phyloP scores from a whole-genome alignment of 2,113 vertebrate species.

The Nibea albiflora region DNA sequence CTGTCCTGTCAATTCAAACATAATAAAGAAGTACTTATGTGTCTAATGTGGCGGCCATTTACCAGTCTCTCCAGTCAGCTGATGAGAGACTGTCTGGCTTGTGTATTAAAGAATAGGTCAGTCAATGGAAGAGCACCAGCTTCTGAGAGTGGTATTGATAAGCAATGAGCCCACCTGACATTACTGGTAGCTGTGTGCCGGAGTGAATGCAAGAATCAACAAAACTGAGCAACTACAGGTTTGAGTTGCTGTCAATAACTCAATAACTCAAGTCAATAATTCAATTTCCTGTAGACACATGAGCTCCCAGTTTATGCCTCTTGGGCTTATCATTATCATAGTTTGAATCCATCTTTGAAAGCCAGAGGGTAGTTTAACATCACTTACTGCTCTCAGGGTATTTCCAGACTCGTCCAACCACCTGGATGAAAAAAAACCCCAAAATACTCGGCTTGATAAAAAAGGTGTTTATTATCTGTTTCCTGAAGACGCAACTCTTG shows the following conservation, averaged over 20 bases:
- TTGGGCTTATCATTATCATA: not conserved
- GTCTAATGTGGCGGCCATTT: slow-evolving; percentile 34
- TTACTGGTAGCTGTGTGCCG: slow-evolving; percentile 6
- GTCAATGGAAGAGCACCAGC: slow-evolving; percentile 35
- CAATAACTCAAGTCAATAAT: not conserved
- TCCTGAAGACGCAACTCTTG: too few species aligned
- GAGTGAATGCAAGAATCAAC: slow-evolving; percentile 2
- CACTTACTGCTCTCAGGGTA: too few species aligned
- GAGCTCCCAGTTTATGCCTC: too few species aligned
- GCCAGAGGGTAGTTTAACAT: not conserved
- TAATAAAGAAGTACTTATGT: slow-evolving; percentile 42
- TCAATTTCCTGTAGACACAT: not conserved
- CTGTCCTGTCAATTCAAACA: slow-evolving; percentile 41
- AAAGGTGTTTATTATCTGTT: too few species aligned
- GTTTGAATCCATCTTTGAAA: not conserved
- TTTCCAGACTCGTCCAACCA: not conserved
- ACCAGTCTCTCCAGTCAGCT: slow-evolving; percentile 34
- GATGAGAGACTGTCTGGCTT: slow-evolving; percentile 30
- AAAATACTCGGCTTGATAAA: not conserved
- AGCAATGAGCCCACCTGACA: slow-evolving; percentile 23
- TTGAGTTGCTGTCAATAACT: not conserved
- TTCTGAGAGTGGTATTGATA: slow-evolving; percentile 44
- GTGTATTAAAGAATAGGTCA: slow-evolving; percentile 30
- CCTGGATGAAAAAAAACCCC: not conserved
- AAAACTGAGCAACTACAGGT: not conserved